Conservation (phyloP, 92 coral and sea anemone genomes). For the Paramuricea clavata region DNA sequence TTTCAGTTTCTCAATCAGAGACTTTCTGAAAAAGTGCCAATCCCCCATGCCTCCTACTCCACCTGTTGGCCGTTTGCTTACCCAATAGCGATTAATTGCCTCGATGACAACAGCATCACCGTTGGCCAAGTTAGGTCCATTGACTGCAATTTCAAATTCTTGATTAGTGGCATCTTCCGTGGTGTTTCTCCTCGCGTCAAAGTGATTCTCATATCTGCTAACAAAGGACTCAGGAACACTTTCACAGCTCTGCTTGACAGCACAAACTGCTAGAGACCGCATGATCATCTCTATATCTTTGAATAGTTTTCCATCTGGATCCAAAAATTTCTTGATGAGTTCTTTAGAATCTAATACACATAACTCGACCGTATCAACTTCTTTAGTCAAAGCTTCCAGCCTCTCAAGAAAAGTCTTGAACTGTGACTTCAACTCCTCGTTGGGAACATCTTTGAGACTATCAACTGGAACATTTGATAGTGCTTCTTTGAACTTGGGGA, state of each 20-base stretch:
- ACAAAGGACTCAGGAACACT: not conserved
- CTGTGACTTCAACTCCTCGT: not conserved
- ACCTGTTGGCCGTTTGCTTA: not conserved
- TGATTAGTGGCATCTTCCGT: not conserved
- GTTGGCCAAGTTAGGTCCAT: constrained; percentile 1
- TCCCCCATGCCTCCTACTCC: not conserved
- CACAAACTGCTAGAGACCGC: not conserved
- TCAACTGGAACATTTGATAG: not conserved
- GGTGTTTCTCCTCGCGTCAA: not conserved
- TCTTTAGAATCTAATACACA: not conserved
- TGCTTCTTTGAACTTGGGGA: not conserved
- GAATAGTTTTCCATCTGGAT: not conserved
- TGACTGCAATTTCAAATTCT: constrained; percentile 10
- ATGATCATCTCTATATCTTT: constrained; percentile 10
- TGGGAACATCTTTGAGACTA: not conserved
- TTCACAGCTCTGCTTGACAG: not conserved
- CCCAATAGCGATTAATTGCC: constrained; percentile 3
- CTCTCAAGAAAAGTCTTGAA: not conserved
- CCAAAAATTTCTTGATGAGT: not conserved
- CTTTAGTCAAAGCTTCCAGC: not conserved
- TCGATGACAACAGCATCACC: not conserved
- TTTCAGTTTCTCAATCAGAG: too few relatives aligned
- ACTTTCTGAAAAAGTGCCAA: not conserved
- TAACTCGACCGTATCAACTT: not conserved
- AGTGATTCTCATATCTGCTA: constrained; percentile 11